A percentile compares a stretch with the other conserved stretches of the same genome.
Evolutionary conservation across 2,113 vertebrate genomes (phyloP).

Genomic region (Tiliqua scincoides): DNA sequence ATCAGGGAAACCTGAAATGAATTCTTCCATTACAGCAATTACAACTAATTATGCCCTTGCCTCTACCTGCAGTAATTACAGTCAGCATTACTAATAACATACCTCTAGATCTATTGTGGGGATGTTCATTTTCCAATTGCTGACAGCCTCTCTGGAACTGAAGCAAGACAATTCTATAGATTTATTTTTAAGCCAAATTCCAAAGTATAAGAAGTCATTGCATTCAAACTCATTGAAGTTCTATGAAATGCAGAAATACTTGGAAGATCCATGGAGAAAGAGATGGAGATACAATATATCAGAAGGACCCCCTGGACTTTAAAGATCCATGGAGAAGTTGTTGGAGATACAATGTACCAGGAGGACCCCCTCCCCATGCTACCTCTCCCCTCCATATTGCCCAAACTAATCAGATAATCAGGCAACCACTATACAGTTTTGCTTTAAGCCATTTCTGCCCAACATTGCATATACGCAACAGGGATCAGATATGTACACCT

Average conservation of each 20-base stretch:
- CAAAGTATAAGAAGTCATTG: not conserved
- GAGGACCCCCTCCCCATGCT: not conserved
- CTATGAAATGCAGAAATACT: not conserved
- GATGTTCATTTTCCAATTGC: not conserved
- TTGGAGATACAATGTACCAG: not conserved
- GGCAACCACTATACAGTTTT: not conserved
- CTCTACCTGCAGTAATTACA: not conserved
- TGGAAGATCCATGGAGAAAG: not conserved
- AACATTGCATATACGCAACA: too few species aligned
- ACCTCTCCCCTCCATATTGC: not conserved
- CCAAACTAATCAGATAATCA: not conserved
- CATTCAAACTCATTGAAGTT: not conserved
- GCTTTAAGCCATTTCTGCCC: too few species aligned
- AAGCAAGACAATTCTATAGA: not conserved
- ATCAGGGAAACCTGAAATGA: not conserved
- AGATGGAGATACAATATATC: not conserved
- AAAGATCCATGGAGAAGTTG: not conserved
- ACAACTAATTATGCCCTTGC: slow-evolving; percentile 3
- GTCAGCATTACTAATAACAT: not conserved
- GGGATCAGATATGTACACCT: too few species aligned
- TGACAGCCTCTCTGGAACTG: rapidly evolving
- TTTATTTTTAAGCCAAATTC: not conserved
- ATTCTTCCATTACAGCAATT: not conserved
- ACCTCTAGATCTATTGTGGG: not conserved
- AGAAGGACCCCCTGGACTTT: not conserved